Evolutionary conservation across 2,888 invertebrate species (phyloP).

Genomic region (Nephrotoma appendiculata): DNA sequence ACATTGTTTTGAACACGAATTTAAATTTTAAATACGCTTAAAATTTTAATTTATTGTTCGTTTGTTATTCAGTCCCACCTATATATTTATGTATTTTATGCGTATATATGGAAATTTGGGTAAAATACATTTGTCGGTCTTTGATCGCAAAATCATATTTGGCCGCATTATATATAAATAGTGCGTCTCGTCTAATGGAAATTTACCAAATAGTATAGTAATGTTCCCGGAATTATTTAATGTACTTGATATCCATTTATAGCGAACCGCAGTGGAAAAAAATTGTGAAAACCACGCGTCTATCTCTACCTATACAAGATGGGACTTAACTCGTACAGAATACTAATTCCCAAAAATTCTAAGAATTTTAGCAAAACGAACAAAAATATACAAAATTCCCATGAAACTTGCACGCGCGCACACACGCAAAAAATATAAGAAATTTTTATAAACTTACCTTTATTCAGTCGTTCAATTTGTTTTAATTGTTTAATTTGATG

Average conservation of each 20-base stretch:
- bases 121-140: background rate
- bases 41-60: background rate
- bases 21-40: background rate
- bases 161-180: background rate
- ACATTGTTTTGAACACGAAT: background rate
- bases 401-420: background rate
- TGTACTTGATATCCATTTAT: background rate
- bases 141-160: background rate
- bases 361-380: background rate
- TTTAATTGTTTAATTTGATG: conserved; percentile 70
- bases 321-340: background rate
- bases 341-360: background rate
- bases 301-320: background rate
- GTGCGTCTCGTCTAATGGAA: background rate
- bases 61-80: background rate
- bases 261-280: background rate
- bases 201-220: background rate
- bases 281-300: background rate
- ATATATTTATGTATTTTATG: background rate
- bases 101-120: background rate
- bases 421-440: background rate
- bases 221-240: background rate
- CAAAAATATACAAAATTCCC: background rate
- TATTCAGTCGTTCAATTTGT: conserved; percentile 60
- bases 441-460: conserved; percentile 38